Conservation (phyloP, 2,888 invertebrate genomes). For the Macroteleia sp. region DNA sequence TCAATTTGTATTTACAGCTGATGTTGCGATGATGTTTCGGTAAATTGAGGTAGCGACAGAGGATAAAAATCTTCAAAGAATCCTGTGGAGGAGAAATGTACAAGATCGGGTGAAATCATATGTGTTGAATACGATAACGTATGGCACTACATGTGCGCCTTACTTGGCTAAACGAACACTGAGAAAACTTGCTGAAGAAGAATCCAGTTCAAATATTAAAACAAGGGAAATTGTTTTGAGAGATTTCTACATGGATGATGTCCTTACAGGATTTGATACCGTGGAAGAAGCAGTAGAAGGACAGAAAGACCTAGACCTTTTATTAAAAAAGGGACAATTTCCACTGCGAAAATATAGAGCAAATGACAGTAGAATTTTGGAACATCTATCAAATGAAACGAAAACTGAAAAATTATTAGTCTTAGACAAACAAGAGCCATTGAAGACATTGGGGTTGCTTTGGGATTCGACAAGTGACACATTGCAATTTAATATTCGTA, state of each 20-base stretch:
- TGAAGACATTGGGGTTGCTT: slow-evolving; percentile 11
- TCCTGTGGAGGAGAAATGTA: slow-evolving; percentile 67
- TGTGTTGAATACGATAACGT: neutral
- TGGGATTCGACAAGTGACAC: slow-evolving; percentile 2
- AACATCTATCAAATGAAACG: neutral
- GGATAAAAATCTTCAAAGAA: slow-evolving; percentile 66
- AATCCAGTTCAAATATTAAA: neutral
- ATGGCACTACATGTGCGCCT: slow-evolving; percentile 4
- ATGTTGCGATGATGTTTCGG: slow-evolving; percentile 73
- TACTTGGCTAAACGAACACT: neutral
- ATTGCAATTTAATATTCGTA: neutral
- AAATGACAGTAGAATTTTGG: neutral
- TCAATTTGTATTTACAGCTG: slow-evolving; percentile 61
- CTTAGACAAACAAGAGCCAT: slow-evolving; percentile 5
- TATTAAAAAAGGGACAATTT: slow-evolving; percentile 2
- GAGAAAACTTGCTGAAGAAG: too few relatives aligned
- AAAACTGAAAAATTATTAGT: neutral
- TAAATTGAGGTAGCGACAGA: slow-evolving; percentile 35
- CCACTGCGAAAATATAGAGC: slow-evolving; percentile 16
- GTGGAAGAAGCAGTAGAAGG: neutral
- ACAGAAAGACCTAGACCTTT: neutral
- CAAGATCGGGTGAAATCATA: neutral
- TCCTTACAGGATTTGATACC: slow-evolving; percentile 9
- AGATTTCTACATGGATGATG: slow-evolving; percentile 16
- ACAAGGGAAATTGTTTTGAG: neutral